phyloP scores from a whole-genome alignment of 2,113 vertebrate genomes.

The Paracyprichromis sp. region DNA sequence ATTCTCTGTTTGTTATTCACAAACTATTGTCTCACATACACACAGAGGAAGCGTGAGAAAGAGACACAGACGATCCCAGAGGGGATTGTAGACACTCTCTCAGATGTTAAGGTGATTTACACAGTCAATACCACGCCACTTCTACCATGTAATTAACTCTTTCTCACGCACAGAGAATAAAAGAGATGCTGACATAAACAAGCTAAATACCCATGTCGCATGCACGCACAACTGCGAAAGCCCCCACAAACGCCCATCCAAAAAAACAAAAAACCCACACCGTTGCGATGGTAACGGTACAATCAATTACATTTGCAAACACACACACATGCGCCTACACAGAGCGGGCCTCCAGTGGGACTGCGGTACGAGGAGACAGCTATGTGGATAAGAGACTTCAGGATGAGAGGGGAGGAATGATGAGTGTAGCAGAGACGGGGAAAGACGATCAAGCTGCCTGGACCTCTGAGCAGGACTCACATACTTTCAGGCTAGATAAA shows the following conservation, averaged over 20 bases:
- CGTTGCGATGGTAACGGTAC: background rate
- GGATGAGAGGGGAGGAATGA: background rate
- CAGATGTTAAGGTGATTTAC: conserved; percentile 13
- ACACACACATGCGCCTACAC: background rate
- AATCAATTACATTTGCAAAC: background rate
- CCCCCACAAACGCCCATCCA: background rate
- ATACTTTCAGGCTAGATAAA: background rate
- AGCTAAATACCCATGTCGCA: background rate
- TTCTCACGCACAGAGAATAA: background rate
- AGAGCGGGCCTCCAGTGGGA: background rate
- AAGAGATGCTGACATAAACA: background rate
- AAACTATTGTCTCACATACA: background rate
- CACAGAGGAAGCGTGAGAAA: background rate
- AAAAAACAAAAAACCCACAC: background rate
- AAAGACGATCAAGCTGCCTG: background rate
- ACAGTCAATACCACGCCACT: background rate
- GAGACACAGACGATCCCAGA: background rate
- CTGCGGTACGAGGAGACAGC: background rate
- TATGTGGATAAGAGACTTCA: background rate
- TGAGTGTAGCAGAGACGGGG: background rate
- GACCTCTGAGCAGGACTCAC: background rate
- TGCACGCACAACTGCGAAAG: background rate
- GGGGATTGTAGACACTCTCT: background rate
- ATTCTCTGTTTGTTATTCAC: background rate
- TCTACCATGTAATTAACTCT: conserved; percentile 14